Base-by-base conservation (phyloP, 53 echinoderm and acorn worm species). In the Holothuria leucospilota region DNA sequence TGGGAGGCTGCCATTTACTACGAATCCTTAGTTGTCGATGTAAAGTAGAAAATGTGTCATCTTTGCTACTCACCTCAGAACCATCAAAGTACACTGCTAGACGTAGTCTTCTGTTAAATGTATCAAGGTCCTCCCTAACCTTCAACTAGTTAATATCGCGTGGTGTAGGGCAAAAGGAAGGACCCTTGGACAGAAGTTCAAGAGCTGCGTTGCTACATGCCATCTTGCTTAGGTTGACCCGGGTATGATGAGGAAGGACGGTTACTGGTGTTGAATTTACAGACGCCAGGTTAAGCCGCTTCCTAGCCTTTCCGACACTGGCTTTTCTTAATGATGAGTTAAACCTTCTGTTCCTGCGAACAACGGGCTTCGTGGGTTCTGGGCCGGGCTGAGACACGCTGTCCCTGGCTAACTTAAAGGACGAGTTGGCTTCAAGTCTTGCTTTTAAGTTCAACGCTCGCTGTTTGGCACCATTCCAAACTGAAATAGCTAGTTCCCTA, bases 121-220 rank as follows among this genome's bases (percentile, higher is more conserved):
- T 18, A 12, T 65, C 65, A 11, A 65, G 24, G 65, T 65, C 65
- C 29, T 65, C 65, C 13, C 65, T 65, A 65, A 65, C 65, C 21
- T 65, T 65, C 21, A 65, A 65, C 65, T n/a, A 65, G 65, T 65
- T 65, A 65, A 65, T 65, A 21, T 65, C 29, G 21, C 65, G 23
- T 28, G 65, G n/a, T 26, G 65, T 21, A 26, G 65, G 65, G n/a
- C 65, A 21, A 65, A 65, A 65, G 24, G 65, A 65, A 65, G 65
- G n/a, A 2, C 65, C 65, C 65, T 65, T 65, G 12, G 65, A 65
- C 12, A 65, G 21, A 8, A 65, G 12, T 16, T 65, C 21, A 24
- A 65, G 24, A n/a, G 65, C 12, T 65, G 65, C 65, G 8, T 24
- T 26, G 29, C 65, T 65, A 12, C 20, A 65, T 65, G 24, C 25